Evolutionary conservation across 2,797 vertebrate species (phyloP), one percentile per base, ranked within the genome.

Genomic region (Oophaga sylvatica): DNA sequence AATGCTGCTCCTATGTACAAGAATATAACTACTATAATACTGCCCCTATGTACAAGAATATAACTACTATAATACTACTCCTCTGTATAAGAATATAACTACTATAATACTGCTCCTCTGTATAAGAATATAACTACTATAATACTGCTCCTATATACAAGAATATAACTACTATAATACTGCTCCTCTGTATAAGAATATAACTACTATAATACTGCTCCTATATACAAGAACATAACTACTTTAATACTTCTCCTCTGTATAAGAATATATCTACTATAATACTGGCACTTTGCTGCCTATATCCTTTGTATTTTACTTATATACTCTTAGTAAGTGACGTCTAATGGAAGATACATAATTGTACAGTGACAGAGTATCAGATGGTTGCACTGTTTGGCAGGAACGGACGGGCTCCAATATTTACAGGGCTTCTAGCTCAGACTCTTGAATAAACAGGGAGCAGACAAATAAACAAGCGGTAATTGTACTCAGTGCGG

Each of bases 401-500:
- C 35, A 35, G 35, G 35, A 35, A 1, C 35, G 35, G 35, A 35
- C 35, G 1, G n/a, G 19, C 31, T 85, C 56, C 41, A 60, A 73
- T 76, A 65, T 19, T 73, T 65, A 41, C 17, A 53, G 76, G 80
- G 73, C 67, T 57, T 80, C 62, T n/a, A 35, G 4, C 70, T 73
- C 76, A 79, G 87, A 79, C 81, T 31, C n/a, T 80, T 84, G 19
- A 13, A 73, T 84, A 80, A 88, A 88, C 56, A 80, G 2, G 13
- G 11, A 16, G 31, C 82, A 80, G 81, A 63, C 76, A 63, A 60
- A 79, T 79, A 67, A 48, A 56, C 65, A 12, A 35, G 31, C 57
- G 67, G 26, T 88, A 80, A 88, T 84, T 63, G 67, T 57, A 26
- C 5, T 6, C 17, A 81, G 56, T 29, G 68, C n/a, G 3, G 68